These are phyloP conservation scores for Pitangus sulphuratus DNA, from an alignment of 2,797 vertebrate genomes.

Conservation along the genomic window DNA sequence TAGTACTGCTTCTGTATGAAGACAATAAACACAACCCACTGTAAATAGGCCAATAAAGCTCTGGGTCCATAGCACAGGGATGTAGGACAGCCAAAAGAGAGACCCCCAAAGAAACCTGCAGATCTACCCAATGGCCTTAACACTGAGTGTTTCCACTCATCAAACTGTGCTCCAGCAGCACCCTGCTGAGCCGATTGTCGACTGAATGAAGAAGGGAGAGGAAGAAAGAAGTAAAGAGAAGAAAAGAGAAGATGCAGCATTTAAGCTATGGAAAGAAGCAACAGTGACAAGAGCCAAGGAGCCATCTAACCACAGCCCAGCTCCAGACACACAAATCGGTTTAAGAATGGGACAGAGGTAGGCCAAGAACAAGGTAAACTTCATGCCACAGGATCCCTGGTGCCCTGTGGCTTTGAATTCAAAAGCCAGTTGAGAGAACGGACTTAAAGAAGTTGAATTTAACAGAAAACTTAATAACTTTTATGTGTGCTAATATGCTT, in stretches of 20 bases:
- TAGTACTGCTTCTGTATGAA: not conserved
- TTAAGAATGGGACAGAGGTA: not conserved
- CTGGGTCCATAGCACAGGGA: not conserved
- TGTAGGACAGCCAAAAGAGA: not conserved
- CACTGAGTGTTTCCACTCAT: not conserved
- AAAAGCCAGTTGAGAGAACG: not conserved
- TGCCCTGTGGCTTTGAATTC: not conserved
- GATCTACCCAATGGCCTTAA: not conserved
- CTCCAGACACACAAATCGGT: not conserved
- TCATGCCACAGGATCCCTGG: not conserved
- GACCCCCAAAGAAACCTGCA: not conserved
- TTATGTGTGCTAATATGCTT: not conserved
- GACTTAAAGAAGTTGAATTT: not conserved
- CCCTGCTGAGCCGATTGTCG: not conserved
- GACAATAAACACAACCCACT: not conserved
- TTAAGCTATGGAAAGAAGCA: not conserved
- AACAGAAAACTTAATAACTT: not conserved
- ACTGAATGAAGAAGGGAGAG: not conserved
- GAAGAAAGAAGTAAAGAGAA: not conserved
- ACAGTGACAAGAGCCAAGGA: not conserved
- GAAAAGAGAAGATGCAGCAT: not conserved
- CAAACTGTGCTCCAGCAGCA: not conserved
- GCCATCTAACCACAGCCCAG: not conserved
- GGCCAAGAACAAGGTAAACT: not conserved
- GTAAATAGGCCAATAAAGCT: not conserved